Evolutionary conservation across 2,797 vertebrate genomes (phyloP).

Genomic region (Poecilia picta): DNA sequence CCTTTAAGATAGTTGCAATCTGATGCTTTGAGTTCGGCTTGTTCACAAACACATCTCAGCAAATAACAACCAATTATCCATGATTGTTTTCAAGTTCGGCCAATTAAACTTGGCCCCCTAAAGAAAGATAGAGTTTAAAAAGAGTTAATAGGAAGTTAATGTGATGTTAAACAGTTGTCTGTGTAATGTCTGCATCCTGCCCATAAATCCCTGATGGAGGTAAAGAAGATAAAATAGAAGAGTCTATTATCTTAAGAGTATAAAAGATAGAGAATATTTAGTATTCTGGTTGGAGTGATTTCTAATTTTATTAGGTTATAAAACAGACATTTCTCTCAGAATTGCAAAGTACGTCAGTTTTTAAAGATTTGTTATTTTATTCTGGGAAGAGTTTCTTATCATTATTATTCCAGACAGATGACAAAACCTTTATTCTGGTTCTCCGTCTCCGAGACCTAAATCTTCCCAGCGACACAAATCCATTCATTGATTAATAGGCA

Average conservation of each 20-base stretch:
- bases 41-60: background rate
- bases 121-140: background rate
- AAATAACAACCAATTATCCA: background rate
- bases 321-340: background rate
- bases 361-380: background rate
- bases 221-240: background rate
- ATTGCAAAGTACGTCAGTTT: background rate
- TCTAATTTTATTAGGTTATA: background rate
- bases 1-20: background rate
- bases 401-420: constrained; percentile 20
- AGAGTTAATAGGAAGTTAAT: background rate
- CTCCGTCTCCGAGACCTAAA: background rate
- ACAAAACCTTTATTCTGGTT: constrained; percentile 6
- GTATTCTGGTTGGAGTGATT: background rate
- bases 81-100: background rate
- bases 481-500: constrained; percentile 5
- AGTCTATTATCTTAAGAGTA: background rate
- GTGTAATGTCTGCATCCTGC: background rate
- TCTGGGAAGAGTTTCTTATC: constrained; percentile 15
- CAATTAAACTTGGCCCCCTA: background rate
- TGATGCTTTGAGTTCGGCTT: background rate
- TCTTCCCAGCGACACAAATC: constrained; percentile 2
- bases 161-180: background rate
- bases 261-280: background rate
- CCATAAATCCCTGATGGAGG: background rate